Conservation (phyloP, 2,888 invertebrate species). For the Cryptops parisi region DNA sequence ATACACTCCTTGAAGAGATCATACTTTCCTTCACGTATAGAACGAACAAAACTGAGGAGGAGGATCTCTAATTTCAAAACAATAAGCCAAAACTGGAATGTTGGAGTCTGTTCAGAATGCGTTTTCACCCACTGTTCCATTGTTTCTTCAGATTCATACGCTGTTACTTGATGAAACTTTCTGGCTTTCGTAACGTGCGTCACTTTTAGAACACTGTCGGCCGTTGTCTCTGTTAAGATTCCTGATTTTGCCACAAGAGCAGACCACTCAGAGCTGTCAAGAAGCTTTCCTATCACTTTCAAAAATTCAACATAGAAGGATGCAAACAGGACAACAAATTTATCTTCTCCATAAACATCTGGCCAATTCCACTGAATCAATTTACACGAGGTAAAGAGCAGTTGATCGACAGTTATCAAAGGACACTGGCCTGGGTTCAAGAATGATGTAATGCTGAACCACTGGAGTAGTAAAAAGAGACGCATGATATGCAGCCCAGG, state of each 20-base stretch:
- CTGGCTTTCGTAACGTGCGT: neutral
- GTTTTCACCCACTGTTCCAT: too few relatives aligned
- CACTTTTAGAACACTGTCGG: neutral
- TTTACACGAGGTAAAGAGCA: neutral
- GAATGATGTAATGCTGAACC: too few relatives aligned
- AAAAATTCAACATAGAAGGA: neutral
- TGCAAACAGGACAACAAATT: neutral
- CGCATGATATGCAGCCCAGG: too few relatives aligned
- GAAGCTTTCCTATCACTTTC: neutral
- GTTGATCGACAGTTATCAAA: neutral
- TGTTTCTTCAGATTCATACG: too few relatives aligned
- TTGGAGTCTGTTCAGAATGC: too few relatives aligned
- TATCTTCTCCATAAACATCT: neutral
- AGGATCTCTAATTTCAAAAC: too few relatives aligned
- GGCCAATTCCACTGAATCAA: neutral
- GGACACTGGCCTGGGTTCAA: neutral
- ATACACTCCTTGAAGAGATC: too few relatives aligned
- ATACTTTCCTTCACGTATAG: too few relatives aligned
- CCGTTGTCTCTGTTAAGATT: neutral
- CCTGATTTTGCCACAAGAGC: neutral
- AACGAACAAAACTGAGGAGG: too few relatives aligned
- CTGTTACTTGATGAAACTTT: neutral
- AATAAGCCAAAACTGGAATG: too few relatives aligned
- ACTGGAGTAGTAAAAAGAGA: too few relatives aligned
- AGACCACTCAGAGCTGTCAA: neutral